phyloP scores from a whole-genome alignment of 2,113 vertebrate genomes.

The Megaceryle torquata region DNA sequence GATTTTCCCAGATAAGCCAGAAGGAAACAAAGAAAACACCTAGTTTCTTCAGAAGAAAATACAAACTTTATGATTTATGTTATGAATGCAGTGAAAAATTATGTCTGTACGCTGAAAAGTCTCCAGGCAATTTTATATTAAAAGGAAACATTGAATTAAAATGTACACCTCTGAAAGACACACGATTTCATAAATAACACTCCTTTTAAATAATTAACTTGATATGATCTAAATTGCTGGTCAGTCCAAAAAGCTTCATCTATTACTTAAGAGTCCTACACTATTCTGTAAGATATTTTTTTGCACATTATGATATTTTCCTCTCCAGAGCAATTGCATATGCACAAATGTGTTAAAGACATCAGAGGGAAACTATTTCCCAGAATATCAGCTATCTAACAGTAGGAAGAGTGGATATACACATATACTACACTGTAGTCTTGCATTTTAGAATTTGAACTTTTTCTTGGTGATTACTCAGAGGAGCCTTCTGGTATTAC shows the following conservation, averaged over 20 bases:
- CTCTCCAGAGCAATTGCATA: neutral
- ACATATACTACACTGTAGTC: neutral
- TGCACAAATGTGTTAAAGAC: neutral
- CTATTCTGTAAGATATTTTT: neutral
- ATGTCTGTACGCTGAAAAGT: neutral
- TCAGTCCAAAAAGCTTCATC: neutral
- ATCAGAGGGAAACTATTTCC: neutral
- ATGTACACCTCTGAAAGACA: neutral
- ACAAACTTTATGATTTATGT: neutral
- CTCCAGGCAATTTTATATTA: neutral
- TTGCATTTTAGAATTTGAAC: neutral
- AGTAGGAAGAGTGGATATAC: neutral
- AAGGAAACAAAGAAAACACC: neutral
- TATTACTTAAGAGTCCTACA: neutral
- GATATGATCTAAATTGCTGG: neutral
- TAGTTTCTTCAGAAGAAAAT: neutral
- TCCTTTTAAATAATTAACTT: neutral
- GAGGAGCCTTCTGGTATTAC: neutral
- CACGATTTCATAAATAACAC: neutral
- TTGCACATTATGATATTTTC: neutral
- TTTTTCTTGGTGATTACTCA: neutral
- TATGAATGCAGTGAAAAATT: neutral
- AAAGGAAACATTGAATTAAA: neutral
- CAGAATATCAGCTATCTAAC: neutral
- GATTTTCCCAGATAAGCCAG: slow-evolving; percentile 6